A percentile compares a stretch with the other conserved stretches of the same genome.
phyloP scores from a whole-genome alignment of 2,797 vertebrate species.

The Phrynocephalus vlangalii region DNA sequence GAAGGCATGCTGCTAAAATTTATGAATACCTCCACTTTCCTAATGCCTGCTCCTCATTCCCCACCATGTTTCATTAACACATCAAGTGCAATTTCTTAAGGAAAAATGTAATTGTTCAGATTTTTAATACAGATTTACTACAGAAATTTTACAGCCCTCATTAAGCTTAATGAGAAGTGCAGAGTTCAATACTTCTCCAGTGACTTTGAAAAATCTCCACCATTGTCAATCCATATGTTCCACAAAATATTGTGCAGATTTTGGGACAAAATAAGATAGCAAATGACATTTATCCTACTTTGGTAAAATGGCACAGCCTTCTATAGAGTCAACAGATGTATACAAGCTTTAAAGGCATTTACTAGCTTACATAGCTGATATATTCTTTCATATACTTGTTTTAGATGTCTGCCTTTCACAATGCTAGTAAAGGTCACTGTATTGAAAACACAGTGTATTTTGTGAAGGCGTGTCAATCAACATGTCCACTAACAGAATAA shows the following conservation, averaged over 20 bases:
- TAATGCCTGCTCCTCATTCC: background rate
- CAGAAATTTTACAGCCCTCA: background rate
- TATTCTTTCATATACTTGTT: background rate
- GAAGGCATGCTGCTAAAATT: no score
- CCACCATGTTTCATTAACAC: background rate
- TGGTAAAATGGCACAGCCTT: background rate
- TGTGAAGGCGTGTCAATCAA: background rate
- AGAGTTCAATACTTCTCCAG: background rate
- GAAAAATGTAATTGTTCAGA: constrained; percentile 1
- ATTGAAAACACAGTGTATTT: background rate
- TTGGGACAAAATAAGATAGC: background rate
- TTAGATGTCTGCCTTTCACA: background rate
- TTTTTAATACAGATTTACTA: constrained; percentile 7
- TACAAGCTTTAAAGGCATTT: background rate
- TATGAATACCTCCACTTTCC: background rate
- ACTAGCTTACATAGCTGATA: background rate
- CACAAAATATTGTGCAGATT: background rate
- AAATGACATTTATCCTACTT: background rate
- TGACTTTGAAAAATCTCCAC: constrained; percentile 16
- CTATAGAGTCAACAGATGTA: background rate
- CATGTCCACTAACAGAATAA: background rate
- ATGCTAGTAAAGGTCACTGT: background rate
- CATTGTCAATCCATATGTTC: background rate
- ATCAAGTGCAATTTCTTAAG: background rate
- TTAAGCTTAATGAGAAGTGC: constrained; percentile 15